Base-by-base conservation (phyloP, 2,113 vertebrate genomes). In the Eptatretus burgeri region DNA sequence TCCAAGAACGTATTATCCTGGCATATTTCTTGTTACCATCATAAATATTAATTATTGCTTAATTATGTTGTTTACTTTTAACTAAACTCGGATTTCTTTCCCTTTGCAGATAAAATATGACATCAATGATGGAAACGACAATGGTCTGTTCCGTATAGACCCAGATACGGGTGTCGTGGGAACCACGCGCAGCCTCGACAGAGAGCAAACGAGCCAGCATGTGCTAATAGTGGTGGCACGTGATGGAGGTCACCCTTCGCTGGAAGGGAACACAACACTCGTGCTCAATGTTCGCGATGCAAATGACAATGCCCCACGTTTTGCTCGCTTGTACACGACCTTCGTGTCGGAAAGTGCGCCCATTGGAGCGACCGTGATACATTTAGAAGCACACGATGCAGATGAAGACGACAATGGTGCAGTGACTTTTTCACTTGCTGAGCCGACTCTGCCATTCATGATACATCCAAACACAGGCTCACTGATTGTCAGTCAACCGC, bases 311-410 rank as follows among this genome's bases (percentile, higher is more conserved):
- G 87, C 89, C 5, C 91, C 91, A 0, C 76, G 82, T 68, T 98
- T 98, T 72, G 94, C 87, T 5, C 84, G 94, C 67, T 94, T 98
- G 70, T 98, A 95, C 51, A 95, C 85, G 20, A 81, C 87, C 63
- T 77, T 78, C 0, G 81, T 98, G 65, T 77, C 84, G 13, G 91
- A 98, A 74, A 91, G 87, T 2, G 86, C 84, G 2, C 83, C 86
- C 1, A 75, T 85, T 49, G 87, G 87, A 5, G 86, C 78, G 69
- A 89, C 77, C 0, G 91, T 96, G 18, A 82, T 86, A 2, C 78
- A 74, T 11, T 87, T 95, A 62, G 95, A 86, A 1, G 94, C 91
- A 1, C 89, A 86, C 1, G 91, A 98, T 49, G 91, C 91, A 71
- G 91, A 98, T 5, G 69, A 76, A 0, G 85, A 86, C 9, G 67